phyloP scores from a whole-genome alignment of 2,113 vertebrate genomes.

The Hystrix brachyura region DNA sequence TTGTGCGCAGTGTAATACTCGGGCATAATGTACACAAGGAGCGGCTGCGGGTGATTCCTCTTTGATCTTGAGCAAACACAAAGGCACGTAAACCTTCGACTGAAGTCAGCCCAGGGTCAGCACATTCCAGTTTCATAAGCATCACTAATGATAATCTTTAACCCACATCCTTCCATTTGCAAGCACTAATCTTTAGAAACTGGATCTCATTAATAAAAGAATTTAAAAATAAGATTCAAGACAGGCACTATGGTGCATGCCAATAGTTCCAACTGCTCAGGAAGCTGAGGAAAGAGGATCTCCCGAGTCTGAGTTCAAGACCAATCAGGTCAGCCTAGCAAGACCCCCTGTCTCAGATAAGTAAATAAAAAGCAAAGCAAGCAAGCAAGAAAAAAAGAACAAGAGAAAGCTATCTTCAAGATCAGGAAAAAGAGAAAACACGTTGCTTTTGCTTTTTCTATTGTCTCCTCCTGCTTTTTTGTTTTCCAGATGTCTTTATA shows the following conservation, averaged over 20 bases:
- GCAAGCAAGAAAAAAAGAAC: not conserved
- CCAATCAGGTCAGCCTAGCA: not conserved
- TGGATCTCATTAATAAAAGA: slow-evolving; percentile 32
- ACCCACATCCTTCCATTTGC: not conserved
- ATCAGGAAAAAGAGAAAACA: slow-evolving; percentile 5
- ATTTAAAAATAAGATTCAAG: not conserved
- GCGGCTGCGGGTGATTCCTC: not conserved
- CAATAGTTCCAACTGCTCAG: not conserved
- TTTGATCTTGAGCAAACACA: not conserved
- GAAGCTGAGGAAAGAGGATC: not conserved
- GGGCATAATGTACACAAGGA: not conserved
- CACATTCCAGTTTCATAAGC: not conserved
- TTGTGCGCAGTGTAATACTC: not conserved
- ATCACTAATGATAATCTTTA: not conserved
- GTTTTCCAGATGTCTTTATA: not conserved
- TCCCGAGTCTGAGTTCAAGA: not conserved
- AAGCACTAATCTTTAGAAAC: slow-evolving; percentile 8
- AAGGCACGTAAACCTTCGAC: not conserved
- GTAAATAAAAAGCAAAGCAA: not conserved
- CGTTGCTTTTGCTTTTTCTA: not conserved
- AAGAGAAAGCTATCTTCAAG: not conserved
- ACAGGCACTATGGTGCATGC: not conserved
- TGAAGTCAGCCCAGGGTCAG: not conserved
- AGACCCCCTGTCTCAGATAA: not conserved
- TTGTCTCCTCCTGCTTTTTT: not conserved